phyloP scores from a whole-genome alignment of 2,888 invertebrate genomes.

The Ochlodes sylvanus region DNA sequence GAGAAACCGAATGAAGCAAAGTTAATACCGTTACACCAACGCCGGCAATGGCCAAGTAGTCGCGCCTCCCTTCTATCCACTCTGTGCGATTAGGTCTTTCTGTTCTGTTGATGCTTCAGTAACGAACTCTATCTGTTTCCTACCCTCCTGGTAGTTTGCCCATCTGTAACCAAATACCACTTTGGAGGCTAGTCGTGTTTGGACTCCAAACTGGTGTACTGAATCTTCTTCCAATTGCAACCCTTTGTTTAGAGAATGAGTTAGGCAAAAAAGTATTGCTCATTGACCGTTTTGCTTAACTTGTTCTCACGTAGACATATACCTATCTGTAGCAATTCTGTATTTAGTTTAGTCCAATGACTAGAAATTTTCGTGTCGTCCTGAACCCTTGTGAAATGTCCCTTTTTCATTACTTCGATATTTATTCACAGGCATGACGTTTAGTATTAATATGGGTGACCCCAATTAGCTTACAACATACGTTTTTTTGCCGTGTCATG shows the following conservation, averaged over 20 bases:
- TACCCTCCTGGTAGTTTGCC: conserved; percentile 74
- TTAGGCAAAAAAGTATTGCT: conserved; percentile 48
- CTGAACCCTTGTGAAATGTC: conserved; percentile 62
- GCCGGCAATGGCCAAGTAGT: conserved; percentile 82
- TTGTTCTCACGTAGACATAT: conserved; percentile 63
- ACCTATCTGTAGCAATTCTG: conserved; percentile 52
- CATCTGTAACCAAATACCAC: conserved; percentile 49
- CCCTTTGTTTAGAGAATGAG: conserved; percentile 54
- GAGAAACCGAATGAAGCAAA: conserved; percentile 87
- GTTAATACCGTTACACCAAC: conserved; percentile 84
- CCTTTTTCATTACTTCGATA: conserved; percentile 53
- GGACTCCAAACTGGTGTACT: conserved; percentile 27
- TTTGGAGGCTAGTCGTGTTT: conserved; percentile 51
- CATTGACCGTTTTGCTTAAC: conserved; percentile 50
- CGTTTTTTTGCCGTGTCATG: conserved; percentile 15
- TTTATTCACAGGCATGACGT: conserved; percentile 64
- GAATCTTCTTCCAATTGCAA: conserved; percentile 19
- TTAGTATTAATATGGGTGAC: conserved; percentile 53
- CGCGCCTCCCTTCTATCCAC: conserved; percentile 82
- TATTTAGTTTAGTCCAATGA: conserved; percentile 64
- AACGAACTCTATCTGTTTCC: conserved; percentile 60
- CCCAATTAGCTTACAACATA: conserved; percentile 50
- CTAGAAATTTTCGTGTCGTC: conserved; percentile 54
- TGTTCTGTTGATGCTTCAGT: conserved; percentile 80
- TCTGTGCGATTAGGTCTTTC: conserved; percentile 82